A percentile compares a stretch with the other conserved stretches of the same genome.
Evolutionary conservation across 2,888 invertebrate species (phyloP).

Genomic region (Gisinianus flammeolus): DNA sequence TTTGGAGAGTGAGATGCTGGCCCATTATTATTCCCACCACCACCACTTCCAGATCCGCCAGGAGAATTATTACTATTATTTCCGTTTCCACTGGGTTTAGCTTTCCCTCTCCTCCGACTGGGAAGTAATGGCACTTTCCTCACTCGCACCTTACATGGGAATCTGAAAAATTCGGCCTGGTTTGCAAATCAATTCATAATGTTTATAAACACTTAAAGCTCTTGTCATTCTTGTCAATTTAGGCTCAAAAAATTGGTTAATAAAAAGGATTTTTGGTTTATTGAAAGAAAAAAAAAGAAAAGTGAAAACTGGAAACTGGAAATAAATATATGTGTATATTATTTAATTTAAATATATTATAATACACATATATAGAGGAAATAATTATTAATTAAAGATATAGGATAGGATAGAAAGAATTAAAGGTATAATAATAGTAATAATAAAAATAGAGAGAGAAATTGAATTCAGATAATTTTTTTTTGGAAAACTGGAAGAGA

Average conservation of each 20-base stretch:
- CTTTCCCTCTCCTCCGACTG: conserved; percentile 64
- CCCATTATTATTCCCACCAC: conserved; percentile 3
- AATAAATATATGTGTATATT: not conserved
- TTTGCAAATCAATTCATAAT: conserved; percentile 47
- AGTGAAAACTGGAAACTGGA: not conserved
- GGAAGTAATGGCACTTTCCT: conserved; percentile 83
- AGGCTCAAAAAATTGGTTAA: not conserved
- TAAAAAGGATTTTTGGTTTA: not conserved
- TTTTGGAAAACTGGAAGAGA: not conserved
- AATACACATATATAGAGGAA: not conserved
- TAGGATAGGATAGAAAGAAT: not conserved
- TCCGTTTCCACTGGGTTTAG: conserved; percentile 40
- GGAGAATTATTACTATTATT: conserved; percentile 15
- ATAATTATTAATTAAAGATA: too few relatives aligned
- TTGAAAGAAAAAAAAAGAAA: not conserved
- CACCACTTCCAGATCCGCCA: conserved; percentile 19
- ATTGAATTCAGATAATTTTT: not conserved
- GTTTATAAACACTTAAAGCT: conserved; percentile 43
- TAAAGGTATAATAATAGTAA: not conserved
- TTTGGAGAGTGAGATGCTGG: not conserved
- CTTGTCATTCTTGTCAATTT: conserved; percentile 16
- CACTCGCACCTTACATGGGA: conserved; percentile 84
- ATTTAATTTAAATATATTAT: not conserved
- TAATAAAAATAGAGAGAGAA: not conserved
- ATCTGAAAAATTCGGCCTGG: conserved; percentile 67